Percentiles rank a stretch among this genome's conserved stretches.
Conservation (phyloP, 2,797 vertebrate species). For the Trachops cirrhosus region DNA sequence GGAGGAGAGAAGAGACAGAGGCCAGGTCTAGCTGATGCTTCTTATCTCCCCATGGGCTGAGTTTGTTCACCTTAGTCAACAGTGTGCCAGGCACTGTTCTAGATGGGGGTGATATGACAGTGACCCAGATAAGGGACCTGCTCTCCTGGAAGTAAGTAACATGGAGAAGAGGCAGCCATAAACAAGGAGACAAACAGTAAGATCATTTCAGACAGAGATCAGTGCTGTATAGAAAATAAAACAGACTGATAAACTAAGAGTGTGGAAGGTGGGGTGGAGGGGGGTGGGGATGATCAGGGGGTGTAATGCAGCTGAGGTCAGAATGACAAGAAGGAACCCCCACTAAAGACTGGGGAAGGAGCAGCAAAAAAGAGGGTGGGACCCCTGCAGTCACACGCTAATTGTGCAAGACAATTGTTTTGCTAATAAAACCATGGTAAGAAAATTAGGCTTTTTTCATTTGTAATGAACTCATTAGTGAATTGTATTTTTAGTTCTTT, state of each 20-base stretch:
- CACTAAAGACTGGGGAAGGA: background rate
- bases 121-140: background rate
- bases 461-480: slow-evolving; percentile 59
- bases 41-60: background rate
- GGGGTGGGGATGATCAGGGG: no score
- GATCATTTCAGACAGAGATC: background rate
- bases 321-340: background rate
- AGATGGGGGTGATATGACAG: background rate
- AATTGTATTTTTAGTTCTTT: slow-evolving; percentile 55
- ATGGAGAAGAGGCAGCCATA: background rate
- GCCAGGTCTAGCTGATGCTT: background rate
- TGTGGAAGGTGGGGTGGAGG: accelerated
- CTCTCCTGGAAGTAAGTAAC: background rate
- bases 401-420: slow-evolving; percentile 34
- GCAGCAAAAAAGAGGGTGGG: background rate
- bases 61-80: background rate
- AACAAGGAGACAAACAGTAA: background rate
- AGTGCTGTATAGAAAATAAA: background rate
- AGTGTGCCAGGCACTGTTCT: background rate
- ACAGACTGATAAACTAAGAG: background rate
- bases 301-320: background rate
- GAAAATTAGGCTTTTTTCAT: slow-evolving; percentile 43
- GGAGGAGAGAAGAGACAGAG: background rate
- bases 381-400: background rate
- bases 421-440: slow-evolving; percentile 50